Conservation (phyloP, 2,888 invertebrate species). For the Alcis repandata region DNA sequence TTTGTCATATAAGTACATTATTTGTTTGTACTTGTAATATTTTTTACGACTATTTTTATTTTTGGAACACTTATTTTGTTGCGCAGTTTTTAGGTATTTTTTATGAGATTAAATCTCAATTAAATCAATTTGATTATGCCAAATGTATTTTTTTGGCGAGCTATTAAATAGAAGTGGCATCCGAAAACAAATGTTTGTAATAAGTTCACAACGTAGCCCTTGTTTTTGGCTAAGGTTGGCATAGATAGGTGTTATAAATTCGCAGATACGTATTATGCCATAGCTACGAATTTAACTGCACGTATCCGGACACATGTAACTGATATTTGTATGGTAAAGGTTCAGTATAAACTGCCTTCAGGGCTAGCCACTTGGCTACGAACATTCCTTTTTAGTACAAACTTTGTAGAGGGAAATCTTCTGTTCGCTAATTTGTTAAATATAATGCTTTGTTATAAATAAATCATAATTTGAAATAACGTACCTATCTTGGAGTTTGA, state of each 20-base stretch:
- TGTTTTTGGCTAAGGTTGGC: constrained; percentile 49
- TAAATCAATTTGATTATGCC: too few species aligned
- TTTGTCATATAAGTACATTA: too few species aligned
- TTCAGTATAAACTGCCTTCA: too few species aligned
- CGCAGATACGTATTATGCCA: background rate
- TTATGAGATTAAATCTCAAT: background rate
- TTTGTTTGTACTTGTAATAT: too few species aligned
- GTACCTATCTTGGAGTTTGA: background rate
- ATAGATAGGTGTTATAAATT: constrained; percentile 42
- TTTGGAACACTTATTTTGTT: background rate
- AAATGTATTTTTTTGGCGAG: background rate
- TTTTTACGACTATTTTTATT: too few species aligned
- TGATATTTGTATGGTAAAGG: background rate
- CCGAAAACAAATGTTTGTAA: constrained; percentile 73
- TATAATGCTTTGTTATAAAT: too few species aligned
- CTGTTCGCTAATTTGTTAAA: background rate
- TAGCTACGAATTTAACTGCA: background rate
- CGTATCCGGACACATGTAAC: constrained; percentile 4
- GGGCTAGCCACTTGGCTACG: too few species aligned
- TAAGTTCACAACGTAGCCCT: constrained; percentile 64
- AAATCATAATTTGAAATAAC: too few species aligned
- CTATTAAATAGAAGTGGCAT: constrained; percentile 6
- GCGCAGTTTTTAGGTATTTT: background rate
- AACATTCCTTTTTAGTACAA: background rate
- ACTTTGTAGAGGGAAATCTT: background rate